phyloP scores from a whole-genome alignment of 2,888 invertebrate species.

The Thyatira batis region DNA sequence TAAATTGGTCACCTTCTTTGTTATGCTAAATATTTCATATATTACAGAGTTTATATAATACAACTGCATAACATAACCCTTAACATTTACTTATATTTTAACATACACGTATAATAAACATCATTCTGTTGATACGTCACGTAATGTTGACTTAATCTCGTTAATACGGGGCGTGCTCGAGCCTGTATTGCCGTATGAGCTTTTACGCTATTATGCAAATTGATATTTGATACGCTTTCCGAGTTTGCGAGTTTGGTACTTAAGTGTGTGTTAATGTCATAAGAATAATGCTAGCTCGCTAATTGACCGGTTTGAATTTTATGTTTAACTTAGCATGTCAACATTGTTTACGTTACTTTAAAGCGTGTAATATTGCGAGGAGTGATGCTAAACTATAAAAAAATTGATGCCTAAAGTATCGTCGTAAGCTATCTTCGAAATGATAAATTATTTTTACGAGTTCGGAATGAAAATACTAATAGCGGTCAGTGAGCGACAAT shows the following conservation, averaged over 20 bases:
- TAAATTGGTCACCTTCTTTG: background rate
- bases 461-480: background rate
- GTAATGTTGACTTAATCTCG: constrained; percentile 68
- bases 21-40: background rate
- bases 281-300: constrained; percentile 37
- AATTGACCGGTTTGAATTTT: constrained; percentile 25
- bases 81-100: constrained; percentile 14
- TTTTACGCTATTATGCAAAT: constrained; percentile 71
- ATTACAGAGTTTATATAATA: background rate
- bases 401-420: no score
- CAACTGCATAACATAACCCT: background rate
- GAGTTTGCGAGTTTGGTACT: constrained; percentile 50
- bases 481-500: constrained; percentile 25
- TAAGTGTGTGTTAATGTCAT: constrained; percentile 36
- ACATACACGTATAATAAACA: constrained; percentile 39
- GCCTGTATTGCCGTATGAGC: constrained; percentile 63
- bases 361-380: no score
- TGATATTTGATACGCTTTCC: constrained; percentile 64
- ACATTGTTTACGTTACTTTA: no score
- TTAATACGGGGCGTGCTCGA: constrained; percentile 59
- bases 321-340: background rate
- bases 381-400: no score
- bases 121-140: constrained; percentile 55
- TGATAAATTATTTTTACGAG: no score
- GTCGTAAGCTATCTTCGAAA: no score